Base-by-base conservation (phyloP, 2,797 vertebrate species). In the Centropyge bicolor region DNA sequence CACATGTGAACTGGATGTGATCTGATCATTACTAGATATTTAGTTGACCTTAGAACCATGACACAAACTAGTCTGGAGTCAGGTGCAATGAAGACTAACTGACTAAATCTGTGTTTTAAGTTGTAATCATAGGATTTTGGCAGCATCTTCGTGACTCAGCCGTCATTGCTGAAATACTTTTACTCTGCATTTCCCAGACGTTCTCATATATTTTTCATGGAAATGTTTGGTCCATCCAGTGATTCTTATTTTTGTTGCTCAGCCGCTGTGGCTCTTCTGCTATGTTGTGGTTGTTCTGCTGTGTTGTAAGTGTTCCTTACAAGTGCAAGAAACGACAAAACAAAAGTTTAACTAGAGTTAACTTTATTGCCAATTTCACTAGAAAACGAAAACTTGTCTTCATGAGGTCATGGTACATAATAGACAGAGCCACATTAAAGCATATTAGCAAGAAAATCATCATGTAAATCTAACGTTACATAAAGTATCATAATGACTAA, bases 1-100 rank as follows among this genome's bases (percentile, higher is more conserved):
- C 45, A 52, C 57, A 82, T 84, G 79, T 91, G 80, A 87, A 78
- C 51, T 36, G 35, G 59, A 16, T n/a, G 52, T 17, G 27, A 27
- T 51, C 61, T 57, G 46, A 14, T 64, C 45, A 45, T 31, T 38
- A 65, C 49, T 38, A n/a, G 22, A n/a, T 31, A 27, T 11, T 27
- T 8, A 31, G 9, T 40, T 41, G 51, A 1, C 12, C 4, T 27
- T 24, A 40, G 2, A 70, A 49, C 36, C 11, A 10, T 35, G 20
- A 5, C 14, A 22, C 63, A 41, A 14, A 52, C n/a, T 38, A 45
- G 13, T 57, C 14, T 57, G 16, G 14, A 48, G 35, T 19, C 27
- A 20, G 20, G 14, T 59, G 43, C 22, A 11, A 27, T 38, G 14
- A 49, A 56, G 6, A 38, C 14, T 19, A 51, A 31, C n/a, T n/a